Conservation (phyloP, 2,888 invertebrate genomes). For the Tachina fera region DNA sequence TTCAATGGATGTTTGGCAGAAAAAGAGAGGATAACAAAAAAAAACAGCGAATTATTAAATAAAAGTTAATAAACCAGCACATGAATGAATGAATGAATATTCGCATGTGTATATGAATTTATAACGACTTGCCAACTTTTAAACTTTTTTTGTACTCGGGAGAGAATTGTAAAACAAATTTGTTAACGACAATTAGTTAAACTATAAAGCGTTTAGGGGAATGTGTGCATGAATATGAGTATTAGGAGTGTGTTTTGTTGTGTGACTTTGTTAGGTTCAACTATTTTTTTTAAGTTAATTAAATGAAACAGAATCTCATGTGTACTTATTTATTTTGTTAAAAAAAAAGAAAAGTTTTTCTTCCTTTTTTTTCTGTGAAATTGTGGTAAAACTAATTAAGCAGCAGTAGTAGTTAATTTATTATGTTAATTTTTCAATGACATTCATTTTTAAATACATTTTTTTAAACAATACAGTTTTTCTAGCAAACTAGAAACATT, state of each 20-base stretch:
- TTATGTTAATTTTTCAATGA: conserved; percentile 69
- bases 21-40: conserved; percentile 1
- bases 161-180: conserved; percentile 64
- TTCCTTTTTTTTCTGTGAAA: conserved; percentile 23
- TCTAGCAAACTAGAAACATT: no score
- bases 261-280: conserved; percentile 38
- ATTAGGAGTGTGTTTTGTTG: neutral
- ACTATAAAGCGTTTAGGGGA: conserved; percentile 30
- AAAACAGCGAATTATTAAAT: conserved; percentile 35
- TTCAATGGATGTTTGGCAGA: conserved; percentile 39
- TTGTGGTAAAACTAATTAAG: conserved; percentile 71
- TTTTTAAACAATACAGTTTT: conserved; percentile 19
- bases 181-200: conserved; percentile 71
- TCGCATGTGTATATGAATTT: conserved; percentile 64
- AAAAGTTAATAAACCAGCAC: conserved; percentile 58
- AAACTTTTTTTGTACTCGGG: conserved; percentile 34
- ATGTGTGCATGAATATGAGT: neutral
- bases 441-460: conserved; percentile 31
- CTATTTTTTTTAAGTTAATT: conserved; percentile 63
- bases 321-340: conserved; percentile 41
- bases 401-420: conserved; percentile 68
- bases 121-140: conserved; percentile 61
- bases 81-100: conserved; percentile 49
- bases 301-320: conserved; percentile 61
- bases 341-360: conserved; percentile 28